These are phyloP conservation scores for Muntiacus muntjak DNA, from an alignment of 2,113 vertebrate genomes.

Conservation along the genomic window DNA sequence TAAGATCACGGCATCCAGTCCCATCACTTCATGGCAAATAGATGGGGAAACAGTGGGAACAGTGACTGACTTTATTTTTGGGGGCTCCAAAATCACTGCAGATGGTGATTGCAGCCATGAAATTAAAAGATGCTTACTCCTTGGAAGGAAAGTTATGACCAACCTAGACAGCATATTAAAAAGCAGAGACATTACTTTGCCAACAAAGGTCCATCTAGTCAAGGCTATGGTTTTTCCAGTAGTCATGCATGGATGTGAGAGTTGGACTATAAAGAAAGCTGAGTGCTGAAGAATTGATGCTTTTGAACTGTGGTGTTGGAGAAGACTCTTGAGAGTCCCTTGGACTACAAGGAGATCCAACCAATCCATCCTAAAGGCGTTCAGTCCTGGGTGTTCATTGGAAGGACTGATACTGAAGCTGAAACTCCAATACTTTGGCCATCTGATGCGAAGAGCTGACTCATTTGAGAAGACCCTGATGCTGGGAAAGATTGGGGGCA, in stretches of 20 bases:
- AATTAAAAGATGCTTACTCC: background rate
- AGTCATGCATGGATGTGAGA: background rate
- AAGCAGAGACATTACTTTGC: background rate
- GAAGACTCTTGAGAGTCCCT: background rate
- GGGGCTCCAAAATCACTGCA: background rate
- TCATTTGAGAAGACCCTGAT: background rate
- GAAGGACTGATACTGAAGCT: background rate
- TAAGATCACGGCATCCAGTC: background rate
- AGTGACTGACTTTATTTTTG: fast-evolving
- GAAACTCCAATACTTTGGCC: background rate
- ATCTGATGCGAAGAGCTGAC: background rate
- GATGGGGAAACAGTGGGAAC: background rate
- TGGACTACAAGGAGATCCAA: background rate
- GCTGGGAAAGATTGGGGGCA: background rate
- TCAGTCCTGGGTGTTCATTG: background rate
- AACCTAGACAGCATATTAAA: background rate
- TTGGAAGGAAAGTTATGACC: background rate
- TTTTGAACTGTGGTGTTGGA: background rate
- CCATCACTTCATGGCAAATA: background rate
- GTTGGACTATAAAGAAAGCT: background rate
- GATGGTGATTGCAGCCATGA: background rate
- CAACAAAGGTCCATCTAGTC: background rate
- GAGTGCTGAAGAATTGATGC: background rate
- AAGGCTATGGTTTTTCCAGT: background rate
- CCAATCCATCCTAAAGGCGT: background rate